Percentiles rank a stretch among this genome's conserved stretches.
These are phyloP conservation scores for Drosophila trichaetosa DNA, from an alignment of 2,888 invertebrate species.

Conservation along the genomic window DNA sequence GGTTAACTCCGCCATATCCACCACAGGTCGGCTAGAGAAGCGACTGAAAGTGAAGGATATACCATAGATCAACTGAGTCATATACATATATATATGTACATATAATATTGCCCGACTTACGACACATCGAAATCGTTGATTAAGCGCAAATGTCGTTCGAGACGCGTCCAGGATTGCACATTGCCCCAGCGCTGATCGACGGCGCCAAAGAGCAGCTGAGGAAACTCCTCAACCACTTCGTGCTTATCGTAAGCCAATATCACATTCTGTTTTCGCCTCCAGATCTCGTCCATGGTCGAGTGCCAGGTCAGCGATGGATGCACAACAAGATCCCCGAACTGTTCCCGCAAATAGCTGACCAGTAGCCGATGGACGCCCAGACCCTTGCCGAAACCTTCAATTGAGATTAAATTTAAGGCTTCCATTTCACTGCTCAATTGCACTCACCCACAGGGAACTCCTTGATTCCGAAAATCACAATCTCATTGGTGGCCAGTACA, in stretches of 20 bases:
- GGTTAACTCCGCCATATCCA: conserved; percentile 90
- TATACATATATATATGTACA: background rate
- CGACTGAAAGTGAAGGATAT: conserved; percentile 50
- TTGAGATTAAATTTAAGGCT: background rate
- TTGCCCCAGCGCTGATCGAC: conserved; percentile 89
- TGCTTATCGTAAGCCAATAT: conserved; percentile 86
- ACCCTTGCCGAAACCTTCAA: conserved; percentile 85
- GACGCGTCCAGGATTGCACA: conserved; percentile 86
- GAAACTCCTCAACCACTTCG: conserved; percentile 82
- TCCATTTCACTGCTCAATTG: background rate
- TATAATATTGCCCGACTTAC: conserved; percentile 68
- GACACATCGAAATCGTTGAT: conserved; percentile 76
- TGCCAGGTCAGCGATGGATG: conserved; percentile 86
- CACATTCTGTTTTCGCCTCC: conserved; percentile 85
- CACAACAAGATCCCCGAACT: conserved; percentile 86
- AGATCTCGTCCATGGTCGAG: conserved; percentile 85
- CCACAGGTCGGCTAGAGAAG: conserved; percentile 85
- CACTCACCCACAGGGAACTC: conserved; percentile 87
- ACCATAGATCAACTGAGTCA: background rate
- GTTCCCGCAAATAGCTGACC: conserved; percentile 86
- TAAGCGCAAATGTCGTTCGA: conserved; percentile 86
- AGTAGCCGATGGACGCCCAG: conserved; percentile 86
- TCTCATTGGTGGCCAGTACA: conserved; percentile 87
- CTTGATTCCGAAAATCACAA: conserved; percentile 87
- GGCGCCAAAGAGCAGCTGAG: conserved; percentile 86